A percentile compares a stretch with the other conserved stretches of the same genome.
Evolutionary conservation across 2,797 vertebrate species (phyloP).

Genomic region (Cheracebus regulus): DNA sequence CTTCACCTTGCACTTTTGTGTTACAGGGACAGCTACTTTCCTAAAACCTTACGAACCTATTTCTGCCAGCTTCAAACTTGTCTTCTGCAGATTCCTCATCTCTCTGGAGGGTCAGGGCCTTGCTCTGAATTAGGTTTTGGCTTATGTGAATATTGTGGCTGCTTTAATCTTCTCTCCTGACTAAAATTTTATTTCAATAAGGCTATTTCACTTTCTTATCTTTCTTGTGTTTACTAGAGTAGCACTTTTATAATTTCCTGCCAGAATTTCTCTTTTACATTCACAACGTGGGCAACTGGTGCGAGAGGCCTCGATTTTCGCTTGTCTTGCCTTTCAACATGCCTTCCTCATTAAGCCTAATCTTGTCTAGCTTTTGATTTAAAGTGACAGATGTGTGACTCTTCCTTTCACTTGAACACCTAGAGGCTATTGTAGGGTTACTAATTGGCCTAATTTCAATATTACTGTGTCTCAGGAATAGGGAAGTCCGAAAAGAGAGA

Average conservation of each 20-base stretch:
- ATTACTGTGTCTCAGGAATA: background rate
- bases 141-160: background rate
- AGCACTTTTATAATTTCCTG: background rate
- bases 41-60: background rate
- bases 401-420: background rate
- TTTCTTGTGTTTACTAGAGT: background rate
- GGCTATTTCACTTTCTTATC: background rate
- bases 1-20: background rate
- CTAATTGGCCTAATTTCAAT: background rate
- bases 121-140: background rate
- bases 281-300: background rate
- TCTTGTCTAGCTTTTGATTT: background rate
- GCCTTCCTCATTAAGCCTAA: background rate
- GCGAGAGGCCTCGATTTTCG: background rate
- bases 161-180: background rate
- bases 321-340: background rate
- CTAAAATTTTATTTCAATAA: background rate
- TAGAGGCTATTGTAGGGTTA: background rate
- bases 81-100: background rate
- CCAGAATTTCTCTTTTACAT: background rate
- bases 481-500: background rate
- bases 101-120: background rate
- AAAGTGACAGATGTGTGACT: background rate
- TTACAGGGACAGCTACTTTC: background rate
- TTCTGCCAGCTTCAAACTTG: background rate